These are phyloP conservation scores for Pardalotus punctatus DNA, from an alignment of 2,113 vertebrate genomes.

Conservation along the genomic window DNA sequence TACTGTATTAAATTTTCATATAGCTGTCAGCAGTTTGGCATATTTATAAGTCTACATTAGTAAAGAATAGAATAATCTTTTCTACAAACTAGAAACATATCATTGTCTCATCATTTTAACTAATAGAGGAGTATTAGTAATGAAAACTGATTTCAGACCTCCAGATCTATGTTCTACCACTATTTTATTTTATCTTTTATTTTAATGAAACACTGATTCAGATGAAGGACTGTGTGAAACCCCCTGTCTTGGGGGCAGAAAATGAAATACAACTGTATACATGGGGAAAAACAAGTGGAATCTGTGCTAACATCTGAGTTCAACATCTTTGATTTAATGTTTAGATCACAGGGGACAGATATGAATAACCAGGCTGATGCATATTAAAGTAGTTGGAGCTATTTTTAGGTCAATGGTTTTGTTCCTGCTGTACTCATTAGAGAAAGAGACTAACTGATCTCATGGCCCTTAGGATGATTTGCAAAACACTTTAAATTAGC, in stretches of 20 bases:
- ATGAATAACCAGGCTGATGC: slow-evolving; percentile 48
- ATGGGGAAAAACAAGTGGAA: neutral
- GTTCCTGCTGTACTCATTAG: slow-evolving; percentile 51
- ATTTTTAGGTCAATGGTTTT: slow-evolving; percentile 59
- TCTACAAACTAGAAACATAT: neutral
- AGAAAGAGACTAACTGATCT: slow-evolving; percentile 47
- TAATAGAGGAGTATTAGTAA: slow-evolving; percentile 10
- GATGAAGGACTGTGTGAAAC: neutral
- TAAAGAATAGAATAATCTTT: slow-evolving; percentile 28
- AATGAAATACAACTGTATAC: neutral
- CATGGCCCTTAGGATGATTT: slow-evolving; percentile 38
- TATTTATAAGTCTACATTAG: slow-evolving; percentile 40
- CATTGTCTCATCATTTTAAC: neutral
- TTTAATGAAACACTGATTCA: neutral
- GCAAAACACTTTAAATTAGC: slow-evolving; percentile 46
- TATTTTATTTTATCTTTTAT: neutral
- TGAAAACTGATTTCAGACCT: neutral
- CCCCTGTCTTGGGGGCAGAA: neutral
- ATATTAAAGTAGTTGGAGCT: slow-evolving; percentile 40
- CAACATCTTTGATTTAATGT: slow-evolving; percentile 34
- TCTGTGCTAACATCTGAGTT: slow-evolving; percentile 2
- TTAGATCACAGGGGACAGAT: slow-evolving; percentile 42
- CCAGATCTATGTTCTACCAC: neutral
- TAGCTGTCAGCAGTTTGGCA: neutral
- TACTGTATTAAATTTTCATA: slow-evolving; percentile 43